These are phyloP conservation scores for Lacerta agilis DNA, from an alignment of 2,797 vertebrate species.

Conservation along the genomic window DNA sequence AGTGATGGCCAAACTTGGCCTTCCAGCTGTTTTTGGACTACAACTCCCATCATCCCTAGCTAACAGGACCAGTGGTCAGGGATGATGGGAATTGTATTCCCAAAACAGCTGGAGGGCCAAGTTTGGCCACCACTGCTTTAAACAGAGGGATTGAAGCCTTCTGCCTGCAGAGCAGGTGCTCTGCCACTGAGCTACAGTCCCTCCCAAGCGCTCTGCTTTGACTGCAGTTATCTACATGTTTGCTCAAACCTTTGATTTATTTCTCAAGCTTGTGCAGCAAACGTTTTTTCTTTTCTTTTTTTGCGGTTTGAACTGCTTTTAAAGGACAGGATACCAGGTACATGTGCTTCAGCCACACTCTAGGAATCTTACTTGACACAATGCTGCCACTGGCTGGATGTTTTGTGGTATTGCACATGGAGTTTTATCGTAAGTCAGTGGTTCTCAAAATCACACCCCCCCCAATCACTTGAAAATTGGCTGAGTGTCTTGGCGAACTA, in stretches of 20 bases:
- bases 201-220: background rate
- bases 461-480: no score
- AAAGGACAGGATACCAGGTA: accelerated
- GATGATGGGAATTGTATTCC: no score
- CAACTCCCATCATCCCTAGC: no score
- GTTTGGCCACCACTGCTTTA: no score
- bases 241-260: background rate
- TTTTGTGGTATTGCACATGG: constrained; percentile 56
- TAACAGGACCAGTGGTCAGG: no score
- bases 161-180: background rate
- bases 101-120: no score
- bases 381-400: constrained; percentile 89
- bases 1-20: no score
- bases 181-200: background rate
- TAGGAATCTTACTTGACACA: constrained; percentile 70
- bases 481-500: no score
- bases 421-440: background rate
- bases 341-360: accelerated
- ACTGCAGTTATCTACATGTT: accelerated
- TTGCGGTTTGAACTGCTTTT: background rate
- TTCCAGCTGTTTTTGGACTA: no score
- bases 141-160: background rate
- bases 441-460: no score
- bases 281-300: background rate
- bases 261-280: accelerated